Percentiles rank a stretch among this genome's conserved stretches.
phyloP scores from a whole-genome alignment of 2,113 vertebrate genomes.

The Eptesicus fuscus region DNA sequence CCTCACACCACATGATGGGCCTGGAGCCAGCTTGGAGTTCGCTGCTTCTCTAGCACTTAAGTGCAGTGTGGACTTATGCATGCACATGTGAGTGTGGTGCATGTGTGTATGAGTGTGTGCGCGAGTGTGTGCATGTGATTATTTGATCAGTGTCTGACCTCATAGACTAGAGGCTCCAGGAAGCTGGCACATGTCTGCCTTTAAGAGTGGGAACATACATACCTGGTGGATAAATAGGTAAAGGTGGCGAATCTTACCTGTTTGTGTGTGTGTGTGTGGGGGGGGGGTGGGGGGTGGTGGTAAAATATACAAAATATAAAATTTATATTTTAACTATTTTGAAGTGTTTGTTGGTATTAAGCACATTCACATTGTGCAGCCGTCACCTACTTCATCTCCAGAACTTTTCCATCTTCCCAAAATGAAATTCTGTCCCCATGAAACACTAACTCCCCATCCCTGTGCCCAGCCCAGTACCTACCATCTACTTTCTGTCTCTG shows the following conservation, averaged over 20 bases:
- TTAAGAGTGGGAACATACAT: background rate
- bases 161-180: background rate
- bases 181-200: background rate
- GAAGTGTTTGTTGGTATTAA: background rate
- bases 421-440: background rate
- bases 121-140: no score
- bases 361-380: background rate
- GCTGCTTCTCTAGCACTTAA: background rate
- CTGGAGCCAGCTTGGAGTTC: background rate
- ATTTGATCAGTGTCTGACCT: background rate
- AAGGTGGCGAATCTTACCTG: background rate
- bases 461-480: no score
- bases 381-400: background rate
- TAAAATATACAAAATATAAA: background rate
- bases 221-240: background rate
- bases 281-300: accelerated
- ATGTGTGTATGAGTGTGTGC: accelerated
- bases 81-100: background rate
- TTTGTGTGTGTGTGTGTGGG: background rate
- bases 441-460: background rate
- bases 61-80: background rate
- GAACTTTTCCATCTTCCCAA: background rate
- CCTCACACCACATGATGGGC: background rate
- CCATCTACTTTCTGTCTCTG: background rate
- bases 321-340: background rate